phyloP scores from a whole-genome alignment of 2,797 vertebrate species.

The Acipenser oxyrinchus region DNA sequence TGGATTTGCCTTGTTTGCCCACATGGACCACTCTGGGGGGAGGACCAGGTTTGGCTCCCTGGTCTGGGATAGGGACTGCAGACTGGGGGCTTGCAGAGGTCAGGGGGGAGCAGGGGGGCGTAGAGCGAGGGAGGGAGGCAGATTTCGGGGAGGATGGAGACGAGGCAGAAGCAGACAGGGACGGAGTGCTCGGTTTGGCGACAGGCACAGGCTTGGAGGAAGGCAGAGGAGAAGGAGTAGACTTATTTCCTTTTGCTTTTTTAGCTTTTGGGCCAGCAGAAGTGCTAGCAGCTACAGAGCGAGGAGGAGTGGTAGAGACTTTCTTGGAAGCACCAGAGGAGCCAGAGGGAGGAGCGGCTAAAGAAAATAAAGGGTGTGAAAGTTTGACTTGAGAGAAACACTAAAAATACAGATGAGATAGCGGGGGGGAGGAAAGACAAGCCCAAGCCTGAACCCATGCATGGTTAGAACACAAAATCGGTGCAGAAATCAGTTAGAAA shows the following conservation, averaged over 20 bases:
- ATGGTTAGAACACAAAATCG: conserved; percentile 41
- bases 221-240: conserved; percentile 41
- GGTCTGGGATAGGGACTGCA: conserved; percentile 25
- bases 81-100: conserved; percentile 36
- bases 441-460: conserved; percentile 41
- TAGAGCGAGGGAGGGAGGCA: conserved; percentile 31
- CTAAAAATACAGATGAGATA: not conserved
- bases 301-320: conserved; percentile 25
- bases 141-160: conserved; percentile 63
- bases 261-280: conserved; percentile 58
- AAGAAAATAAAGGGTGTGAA: conserved; percentile 46
- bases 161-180: conserved; percentile 52
- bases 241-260: conserved; percentile 50
- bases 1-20: conserved; percentile 59
- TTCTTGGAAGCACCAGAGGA: conserved; percentile 29
- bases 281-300: conserved; percentile 43
- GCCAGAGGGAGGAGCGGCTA: conserved; percentile 49
- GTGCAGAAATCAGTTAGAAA: not conserved
- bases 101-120: conserved; percentile 15
- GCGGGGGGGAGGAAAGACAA: conserved; percentile 8
- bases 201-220: conserved; percentile 54
- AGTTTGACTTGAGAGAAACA: conserved; percentile 18
- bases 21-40: conserved; percentile 59
- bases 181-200: conserved; percentile 56
- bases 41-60: conserved; percentile 30